These are phyloP conservation scores for Alligator sinensis DNA, from an alignment of 2,113 vertebrate species.

Conservation along the genomic window DNA sequence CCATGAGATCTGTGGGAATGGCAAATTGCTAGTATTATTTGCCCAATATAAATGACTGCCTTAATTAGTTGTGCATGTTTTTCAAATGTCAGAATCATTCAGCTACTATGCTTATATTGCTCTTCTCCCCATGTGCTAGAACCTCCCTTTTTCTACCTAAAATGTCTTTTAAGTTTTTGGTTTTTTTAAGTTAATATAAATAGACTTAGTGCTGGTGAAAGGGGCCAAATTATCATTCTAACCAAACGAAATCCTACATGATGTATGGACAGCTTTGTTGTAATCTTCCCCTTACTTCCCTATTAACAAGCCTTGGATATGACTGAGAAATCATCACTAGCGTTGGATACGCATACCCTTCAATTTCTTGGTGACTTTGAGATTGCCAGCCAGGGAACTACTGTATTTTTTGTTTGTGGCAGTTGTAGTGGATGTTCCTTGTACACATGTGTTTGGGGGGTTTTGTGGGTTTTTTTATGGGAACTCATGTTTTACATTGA, in stretches of 20 bases:
- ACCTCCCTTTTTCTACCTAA: neutral
- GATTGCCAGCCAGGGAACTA: neutral
- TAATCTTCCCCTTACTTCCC: neutral
- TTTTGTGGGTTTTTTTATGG: neutral
- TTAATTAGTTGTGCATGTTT: neutral
- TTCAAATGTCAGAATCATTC: neutral
- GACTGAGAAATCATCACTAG: too few species aligned
- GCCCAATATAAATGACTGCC: too few species aligned
- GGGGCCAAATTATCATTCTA: neutral
- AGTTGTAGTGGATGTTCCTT: neutral
- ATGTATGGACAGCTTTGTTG: neutral
- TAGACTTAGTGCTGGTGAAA: neutral
- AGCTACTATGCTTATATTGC: neutral
- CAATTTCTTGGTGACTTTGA: neutral
- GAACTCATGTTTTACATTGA: neutral
- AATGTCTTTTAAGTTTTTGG: neutral
- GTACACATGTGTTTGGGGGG: neutral
- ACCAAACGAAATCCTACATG: neutral
- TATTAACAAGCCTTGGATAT: too few species aligned
- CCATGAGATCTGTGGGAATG: too few species aligned
- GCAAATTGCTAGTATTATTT: too few species aligned
- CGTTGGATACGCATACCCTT: neutral
- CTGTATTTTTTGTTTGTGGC: neutral
- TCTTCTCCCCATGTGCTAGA: neutral
- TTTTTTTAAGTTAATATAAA: neutral